Evolutionary conservation across 2,113 vertebrate genomes (phyloP).

Genomic region (Bubo bubo): DNA sequence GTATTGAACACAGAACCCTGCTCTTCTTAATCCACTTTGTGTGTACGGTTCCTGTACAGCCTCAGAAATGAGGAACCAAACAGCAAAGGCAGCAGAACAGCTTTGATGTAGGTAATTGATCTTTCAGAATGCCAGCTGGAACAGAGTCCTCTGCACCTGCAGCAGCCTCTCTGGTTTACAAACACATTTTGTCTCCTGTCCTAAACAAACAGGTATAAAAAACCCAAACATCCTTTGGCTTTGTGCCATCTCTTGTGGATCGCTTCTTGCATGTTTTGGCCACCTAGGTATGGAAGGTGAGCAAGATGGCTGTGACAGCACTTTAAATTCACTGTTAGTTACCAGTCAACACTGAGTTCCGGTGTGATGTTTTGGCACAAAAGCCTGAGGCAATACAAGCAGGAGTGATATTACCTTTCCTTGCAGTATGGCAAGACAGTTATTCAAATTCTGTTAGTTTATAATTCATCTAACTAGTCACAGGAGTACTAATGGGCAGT

Average conservation of each 20-base stretch:
- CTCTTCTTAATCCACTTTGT: neutral
- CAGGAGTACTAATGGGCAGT: neutral
- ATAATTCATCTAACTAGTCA: neutral
- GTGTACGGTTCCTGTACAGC: neutral
- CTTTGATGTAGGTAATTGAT: slow-evolving; percentile 36
- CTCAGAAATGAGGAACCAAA: neutral
- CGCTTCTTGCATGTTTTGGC: neutral
- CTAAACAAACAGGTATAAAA: neutral
- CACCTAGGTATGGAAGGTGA: neutral
- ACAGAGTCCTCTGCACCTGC: slow-evolving; percentile 14
- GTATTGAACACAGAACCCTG: neutral
- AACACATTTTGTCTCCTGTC: neutral
- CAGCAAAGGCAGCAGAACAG: slow-evolving; percentile 28
- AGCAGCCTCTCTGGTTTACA: neutral
- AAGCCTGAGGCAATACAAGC: neutral
- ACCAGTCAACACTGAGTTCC: neutral
- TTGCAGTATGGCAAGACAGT: neutral
- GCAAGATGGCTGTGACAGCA: neutral
- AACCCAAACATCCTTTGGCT: neutral
- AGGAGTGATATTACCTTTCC: neutral
- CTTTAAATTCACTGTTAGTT: neutral
- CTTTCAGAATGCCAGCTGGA: slow-evolving; percentile 29
- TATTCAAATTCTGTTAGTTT: slow-evolving; percentile 27
- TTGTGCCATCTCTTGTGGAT: neutral
- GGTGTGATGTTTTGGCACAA: neutral